Evolutionary conservation across 2,113 vertebrate species (phyloP), one percentile per base, ranked within the genome.

Genomic region (Ophthalmolycus amberensis): DNA sequence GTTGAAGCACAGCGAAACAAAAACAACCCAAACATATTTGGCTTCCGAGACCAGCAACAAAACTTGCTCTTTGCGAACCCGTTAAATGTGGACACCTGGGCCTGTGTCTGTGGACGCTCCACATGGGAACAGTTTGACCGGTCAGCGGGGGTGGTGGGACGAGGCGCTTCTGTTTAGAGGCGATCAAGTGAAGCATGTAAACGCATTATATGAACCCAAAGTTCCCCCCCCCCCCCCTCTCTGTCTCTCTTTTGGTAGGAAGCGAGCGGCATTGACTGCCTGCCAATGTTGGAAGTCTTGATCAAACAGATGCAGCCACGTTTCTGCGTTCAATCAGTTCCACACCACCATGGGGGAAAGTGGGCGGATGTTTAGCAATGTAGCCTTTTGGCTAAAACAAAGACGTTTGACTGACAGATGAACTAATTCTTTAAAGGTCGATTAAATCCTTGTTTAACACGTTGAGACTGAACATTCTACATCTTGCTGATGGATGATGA

Each of bases 171-270:
- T 77, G 72, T 77, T 88, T 80, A 77, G 48, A 81, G 71, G 62
- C 22, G 75, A 82, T 87, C 68, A 78, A 85, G 80, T 89, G 89
- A 86, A 83, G 88, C 82, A 84, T 89, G 79, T 73, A 85, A 85
- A 90, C 79, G 46, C 71, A 77, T 85, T 81, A 77, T 82, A 83
- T 85, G 70, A 86, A 85, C 83, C 79, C 70, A 82, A 71, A 83
- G 79, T 81, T 79, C 42, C 65, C 22, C 34, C 6, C 18, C 27
- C 27, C n/a, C 22, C 5, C 37, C 7, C n/a, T 6, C 25, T 3
- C 42, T 37, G n/a, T n/a, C 44, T 54, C 40, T 9, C 38, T 12
- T 48, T 50, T 52, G 29, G 63, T 8, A 64, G 70, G 59, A 58
- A 32, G 65, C 40, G 42, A 85, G 67, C 42, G 4, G 29, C n/a